These are phyloP conservation scores for Pristionchus maxplancki DNA, from an alignment of 2,888 invertebrate genomes.

Conservation along the genomic window DNA sequence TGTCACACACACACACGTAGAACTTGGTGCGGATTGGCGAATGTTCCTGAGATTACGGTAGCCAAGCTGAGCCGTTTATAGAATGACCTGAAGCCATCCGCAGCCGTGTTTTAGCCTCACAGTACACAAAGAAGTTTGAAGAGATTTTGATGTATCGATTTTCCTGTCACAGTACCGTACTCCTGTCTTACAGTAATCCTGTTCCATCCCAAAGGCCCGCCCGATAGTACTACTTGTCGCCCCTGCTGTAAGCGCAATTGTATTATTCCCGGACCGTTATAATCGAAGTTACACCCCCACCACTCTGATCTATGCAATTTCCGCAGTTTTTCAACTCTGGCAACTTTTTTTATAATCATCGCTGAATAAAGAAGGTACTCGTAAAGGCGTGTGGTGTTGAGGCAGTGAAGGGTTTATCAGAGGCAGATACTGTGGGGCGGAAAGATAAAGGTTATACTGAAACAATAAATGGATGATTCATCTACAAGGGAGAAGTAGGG, in stretches of 20 bases:
- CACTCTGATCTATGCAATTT: slow-evolving; percentile 34
- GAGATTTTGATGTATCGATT: slow-evolving; percentile 28
- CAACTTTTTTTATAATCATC: not conserved
- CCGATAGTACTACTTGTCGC: not conserved
- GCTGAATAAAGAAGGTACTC: slow-evolving; percentile 44
- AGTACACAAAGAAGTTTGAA: slow-evolving; percentile 42
- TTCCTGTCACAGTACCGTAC: slow-evolving; percentile 30
- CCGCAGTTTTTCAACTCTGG: slow-evolving; percentile 18
- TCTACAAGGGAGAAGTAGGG: no score
- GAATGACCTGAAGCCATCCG: not conserved
- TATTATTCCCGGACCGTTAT: not conserved
- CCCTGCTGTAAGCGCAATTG: not conserved
- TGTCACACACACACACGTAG: slow-evolving; percentile 19
- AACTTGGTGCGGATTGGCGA: not conserved
- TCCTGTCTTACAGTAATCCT: no score
- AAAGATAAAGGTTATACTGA: not conserved
- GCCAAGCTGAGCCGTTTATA: slow-evolving; percentile 17
- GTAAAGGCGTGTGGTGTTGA: not conserved
- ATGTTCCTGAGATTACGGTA: slow-evolving; percentile 1
- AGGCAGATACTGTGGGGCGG: no score
- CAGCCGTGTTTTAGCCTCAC: not conserved
- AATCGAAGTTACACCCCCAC: not conserved
- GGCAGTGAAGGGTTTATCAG: not conserved
- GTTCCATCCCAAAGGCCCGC: not conserved
- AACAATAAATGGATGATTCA: not conserved